Evolutionary conservation across 2,113 vertebrate genomes (phyloP).

Genomic region (Phrynosoma blainvillii): DNA sequence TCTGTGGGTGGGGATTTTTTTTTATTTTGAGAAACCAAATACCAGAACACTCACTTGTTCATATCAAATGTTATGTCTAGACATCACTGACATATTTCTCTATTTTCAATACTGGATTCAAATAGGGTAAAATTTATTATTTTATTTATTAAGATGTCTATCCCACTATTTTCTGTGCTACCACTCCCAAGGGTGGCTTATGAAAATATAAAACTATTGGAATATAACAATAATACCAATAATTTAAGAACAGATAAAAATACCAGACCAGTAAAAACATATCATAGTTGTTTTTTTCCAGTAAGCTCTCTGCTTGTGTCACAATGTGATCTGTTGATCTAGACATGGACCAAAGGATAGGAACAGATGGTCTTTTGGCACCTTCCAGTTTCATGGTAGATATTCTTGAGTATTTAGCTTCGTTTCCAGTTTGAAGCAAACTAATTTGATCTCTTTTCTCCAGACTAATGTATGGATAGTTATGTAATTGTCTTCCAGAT

Average conservation of each 20-base stretch:
- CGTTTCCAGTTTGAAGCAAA: neutral
- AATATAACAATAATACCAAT: neutral
- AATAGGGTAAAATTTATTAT: neutral
- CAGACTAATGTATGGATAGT: neutral
- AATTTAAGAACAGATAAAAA: neutral
- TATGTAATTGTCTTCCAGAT: neutral
- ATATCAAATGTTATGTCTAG: constrained; percentile 48
- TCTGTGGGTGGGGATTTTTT: constrained; percentile 46
- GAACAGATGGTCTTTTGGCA: neutral
- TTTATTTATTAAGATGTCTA: neutral
- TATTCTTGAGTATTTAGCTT: neutral
- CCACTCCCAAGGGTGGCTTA: neutral
- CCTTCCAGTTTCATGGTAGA: neutral
- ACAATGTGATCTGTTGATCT: neutral
- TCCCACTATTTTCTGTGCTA: neutral
- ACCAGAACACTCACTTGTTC: constrained; percentile 39
- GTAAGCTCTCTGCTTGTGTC: neutral
- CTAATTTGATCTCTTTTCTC: neutral
- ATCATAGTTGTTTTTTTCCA: neutral
- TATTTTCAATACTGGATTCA: constrained; percentile 3
- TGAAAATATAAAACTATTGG: neutral
- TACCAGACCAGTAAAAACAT: neutral
- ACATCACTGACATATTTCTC: constrained; percentile 39
- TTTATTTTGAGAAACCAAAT: constrained; percentile 45
- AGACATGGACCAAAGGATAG: neutral